Conservation (phyloP, 2,113 vertebrate species). For the Alouatta palliata region DNA sequence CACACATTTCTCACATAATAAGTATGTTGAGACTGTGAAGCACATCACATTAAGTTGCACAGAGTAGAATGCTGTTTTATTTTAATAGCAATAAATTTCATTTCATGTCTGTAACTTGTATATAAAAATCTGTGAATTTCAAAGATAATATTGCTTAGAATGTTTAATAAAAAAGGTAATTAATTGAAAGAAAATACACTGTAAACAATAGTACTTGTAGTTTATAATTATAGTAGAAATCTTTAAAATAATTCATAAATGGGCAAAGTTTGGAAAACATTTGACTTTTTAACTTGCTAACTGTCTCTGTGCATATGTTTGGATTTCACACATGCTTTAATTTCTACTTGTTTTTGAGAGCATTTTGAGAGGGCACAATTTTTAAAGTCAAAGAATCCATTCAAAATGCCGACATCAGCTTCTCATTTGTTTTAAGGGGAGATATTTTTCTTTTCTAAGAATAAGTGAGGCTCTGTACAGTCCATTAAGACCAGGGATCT, state of each 20-base stretch:
- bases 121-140: not conserved
- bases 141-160: not conserved
- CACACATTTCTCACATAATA: not conserved
- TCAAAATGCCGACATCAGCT: not conserved
- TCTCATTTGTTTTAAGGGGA: not conserved
- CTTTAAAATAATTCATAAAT: not conserved
- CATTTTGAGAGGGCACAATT: not conserved
- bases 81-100: not conserved
- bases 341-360: not conserved
- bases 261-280: not conserved
- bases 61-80: not conserved
- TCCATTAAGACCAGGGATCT: not conserved
- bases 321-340: not conserved
- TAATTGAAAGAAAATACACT: not conserved
- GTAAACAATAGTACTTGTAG: not conserved
- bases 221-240: not conserved
- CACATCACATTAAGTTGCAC: not conserved
- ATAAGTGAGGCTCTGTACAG: not conserved
- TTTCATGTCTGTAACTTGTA: not conserved
- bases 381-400: slow-evolving; percentile 33
- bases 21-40: not conserved
- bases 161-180: not conserved
- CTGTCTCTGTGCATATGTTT: not conserved
- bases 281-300: not conserved
- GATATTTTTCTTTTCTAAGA: not conserved